phyloP scores from a whole-genome alignment of 2,888 invertebrate species.

The Enoplolaimus lenunculus region DNA sequence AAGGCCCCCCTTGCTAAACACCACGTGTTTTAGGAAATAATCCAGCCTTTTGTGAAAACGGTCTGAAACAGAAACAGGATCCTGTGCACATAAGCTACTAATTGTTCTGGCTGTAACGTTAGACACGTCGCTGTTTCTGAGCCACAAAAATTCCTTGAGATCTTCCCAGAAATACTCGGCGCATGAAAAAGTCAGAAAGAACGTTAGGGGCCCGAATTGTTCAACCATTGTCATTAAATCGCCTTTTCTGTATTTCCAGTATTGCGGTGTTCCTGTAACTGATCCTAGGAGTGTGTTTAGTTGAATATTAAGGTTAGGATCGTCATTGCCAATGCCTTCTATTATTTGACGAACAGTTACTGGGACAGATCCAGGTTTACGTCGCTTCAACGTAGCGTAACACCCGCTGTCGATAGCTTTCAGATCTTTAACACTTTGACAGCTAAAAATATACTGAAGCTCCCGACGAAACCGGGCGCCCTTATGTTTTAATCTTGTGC shows the following conservation, averaged over 20 bases:
- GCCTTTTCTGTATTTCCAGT: too few species aligned
- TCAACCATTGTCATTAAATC: too few species aligned
- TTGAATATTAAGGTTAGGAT: neutral
- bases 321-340: neutral
- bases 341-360: too few species aligned
- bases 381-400: neutral
- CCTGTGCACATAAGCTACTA: neutral
- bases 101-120: neutral
- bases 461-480: neutral
- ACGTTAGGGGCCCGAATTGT: neutral
- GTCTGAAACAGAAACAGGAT: neutral
- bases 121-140: neutral
- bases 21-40: neutral
- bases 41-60: neutral
- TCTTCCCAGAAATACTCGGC: neutral
- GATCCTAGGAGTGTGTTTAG: neutral
- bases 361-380: neutral
- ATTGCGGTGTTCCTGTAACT: too few species aligned
- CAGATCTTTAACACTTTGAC: neutral
- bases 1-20: neutral
- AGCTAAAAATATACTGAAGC: neutral
- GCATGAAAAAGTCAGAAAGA: neutral
- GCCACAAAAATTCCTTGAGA: neutral
- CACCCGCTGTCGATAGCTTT: neutral
- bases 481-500: neutral